Percentiles rank a stretch among this genome's conserved stretches.
Evolutionary conservation across 2,797 vertebrate species (phyloP).

Genomic region (Leptodactylus fallax): DNA sequence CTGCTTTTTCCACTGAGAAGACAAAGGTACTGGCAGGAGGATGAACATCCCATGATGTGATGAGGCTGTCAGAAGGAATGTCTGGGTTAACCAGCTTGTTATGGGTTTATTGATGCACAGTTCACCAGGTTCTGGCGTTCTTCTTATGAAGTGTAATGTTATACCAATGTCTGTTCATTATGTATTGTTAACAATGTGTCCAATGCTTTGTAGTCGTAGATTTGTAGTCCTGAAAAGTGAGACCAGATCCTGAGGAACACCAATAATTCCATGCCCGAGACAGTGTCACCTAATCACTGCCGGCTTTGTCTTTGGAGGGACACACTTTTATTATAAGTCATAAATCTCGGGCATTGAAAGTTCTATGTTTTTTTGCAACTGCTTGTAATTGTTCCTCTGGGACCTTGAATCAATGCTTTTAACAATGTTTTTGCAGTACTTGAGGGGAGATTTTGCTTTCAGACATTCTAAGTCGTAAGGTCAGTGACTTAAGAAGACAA

Average conservation of each 20-base stretch:
- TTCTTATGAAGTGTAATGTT: constrained; percentile 75
- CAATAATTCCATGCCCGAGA: constrained; percentile 63
- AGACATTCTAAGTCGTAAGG: neutral
- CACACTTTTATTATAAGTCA: constrained; percentile 67
- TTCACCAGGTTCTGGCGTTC: constrained; percentile 71
- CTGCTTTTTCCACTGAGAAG: constrained; percentile 62
- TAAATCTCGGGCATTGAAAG: constrained; percentile 70
- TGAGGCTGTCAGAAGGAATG: constrained; percentile 77
- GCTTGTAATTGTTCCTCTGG: constrained; percentile 66
- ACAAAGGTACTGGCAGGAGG: constrained; percentile 68
- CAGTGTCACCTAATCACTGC: constrained; percentile 65
- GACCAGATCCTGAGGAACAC: constrained; percentile 70
- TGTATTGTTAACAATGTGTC: constrained; percentile 74
- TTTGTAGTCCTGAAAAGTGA: constrained; percentile 76
- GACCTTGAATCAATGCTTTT: constrained; percentile 67
- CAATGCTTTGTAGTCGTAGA: constrained; percentile 73
- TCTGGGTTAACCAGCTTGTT: constrained; percentile 76
- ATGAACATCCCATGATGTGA: constrained; percentile 75
- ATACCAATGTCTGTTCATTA: constrained; percentile 74
- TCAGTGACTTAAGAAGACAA: neutral
- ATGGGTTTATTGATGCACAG: constrained; percentile 71
- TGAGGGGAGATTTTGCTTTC: neutral
- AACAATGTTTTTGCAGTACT: constrained; percentile 61
- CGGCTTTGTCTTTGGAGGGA: constrained; percentile 68
- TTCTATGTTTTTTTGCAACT: constrained; percentile 65